phyloP scores from a whole-genome alignment of 2,797 vertebrate species.

The Hippoglossus hippoglossus region DNA sequence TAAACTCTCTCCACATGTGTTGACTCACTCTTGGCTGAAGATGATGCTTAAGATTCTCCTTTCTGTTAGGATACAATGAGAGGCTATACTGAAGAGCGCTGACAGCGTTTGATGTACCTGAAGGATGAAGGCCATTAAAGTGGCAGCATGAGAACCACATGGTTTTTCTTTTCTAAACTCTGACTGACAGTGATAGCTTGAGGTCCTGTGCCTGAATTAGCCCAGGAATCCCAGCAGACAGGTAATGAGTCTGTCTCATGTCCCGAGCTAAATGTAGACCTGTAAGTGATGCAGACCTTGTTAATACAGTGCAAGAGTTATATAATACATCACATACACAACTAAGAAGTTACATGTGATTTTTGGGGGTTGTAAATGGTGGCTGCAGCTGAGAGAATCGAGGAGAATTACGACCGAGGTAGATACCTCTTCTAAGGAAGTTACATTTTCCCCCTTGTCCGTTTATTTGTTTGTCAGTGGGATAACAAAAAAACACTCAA shows the following conservation, averaged over 20 bases:
- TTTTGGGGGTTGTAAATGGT: neutral
- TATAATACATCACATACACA: neutral
- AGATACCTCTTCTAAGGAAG: too few relatives aligned
- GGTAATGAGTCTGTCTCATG: constrained; percentile 51
- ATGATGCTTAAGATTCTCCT: neutral
- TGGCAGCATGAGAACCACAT: constrained; percentile 18
- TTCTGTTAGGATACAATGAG: neutral
- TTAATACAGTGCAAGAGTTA: constrained; percentile 6
- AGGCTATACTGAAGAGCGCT: neutral
- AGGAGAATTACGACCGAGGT: too few relatives aligned
- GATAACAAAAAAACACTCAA: too few relatives aligned
- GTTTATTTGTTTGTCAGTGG: too few relatives aligned
- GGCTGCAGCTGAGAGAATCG: too few relatives aligned
- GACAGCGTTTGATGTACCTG: constrained; percentile 6
- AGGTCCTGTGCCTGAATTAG: constrained; percentile 34
- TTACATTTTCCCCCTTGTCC: too few relatives aligned
- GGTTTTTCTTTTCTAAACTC: constrained; percentile 2
- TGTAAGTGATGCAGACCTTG: neutral
- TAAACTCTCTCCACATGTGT: constrained; percentile 20
- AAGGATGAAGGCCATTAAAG: constrained; percentile 26
- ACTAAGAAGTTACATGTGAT: neutral
- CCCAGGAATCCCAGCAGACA: constrained; percentile 61
- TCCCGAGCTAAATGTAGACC: constrained; percentile 41
- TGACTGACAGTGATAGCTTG: constrained; percentile 24
- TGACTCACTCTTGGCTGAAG: constrained; percentile 10